Evolutionary conservation across 2,797 vertebrate species (phyloP), one percentile per base, ranked within the genome.

Genomic region (Protosalanx chinensis): DNA sequence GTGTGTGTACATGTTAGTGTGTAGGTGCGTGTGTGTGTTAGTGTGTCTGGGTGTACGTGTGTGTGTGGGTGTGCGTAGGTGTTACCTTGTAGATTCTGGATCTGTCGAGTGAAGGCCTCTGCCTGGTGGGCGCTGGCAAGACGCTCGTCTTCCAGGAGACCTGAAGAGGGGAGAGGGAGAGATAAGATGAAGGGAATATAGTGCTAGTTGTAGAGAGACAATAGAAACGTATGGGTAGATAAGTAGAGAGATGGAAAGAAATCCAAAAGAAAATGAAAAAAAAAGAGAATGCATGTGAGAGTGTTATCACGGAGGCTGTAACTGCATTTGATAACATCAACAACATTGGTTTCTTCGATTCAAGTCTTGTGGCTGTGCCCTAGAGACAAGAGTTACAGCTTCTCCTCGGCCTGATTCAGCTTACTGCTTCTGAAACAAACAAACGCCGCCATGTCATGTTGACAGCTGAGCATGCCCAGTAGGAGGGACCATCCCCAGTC

Each of bases 21-120:
- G 46, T 49, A 2, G 1, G 33, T 35, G 51, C 3, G 51, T 56
- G 51, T 56, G 51, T 56, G 33, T 23, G n/a, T n/a, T 10, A 15
- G 27, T 62, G 27, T 15, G 32, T 35, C 1, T 35, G 33, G 0
- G 3, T 35, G 33, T 35, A 2, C 2, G 33, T 35, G 33, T 49
- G 46, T 12, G 15, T 49, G 8, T 10, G 8, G 2, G 8, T 53
- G 51, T 53, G 18, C 6, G 51, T 53, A n/a, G 12, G 64, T 27
- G 8, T 78, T 84, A 96, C 96, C 95, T 92, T 97, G 95, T 32
- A 97, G 91, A 64, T 93, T 91, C 87, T 96, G 95, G 83, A 97
- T 96, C 84, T 96, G 94, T 41, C 95, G 94, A 30, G 94, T 94
- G 89, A 97, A 97, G 74, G 94, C 91, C 79, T 97, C 96, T 0